These are phyloP conservation scores for Crotalus viridis DNA, from an alignment of 2,113 vertebrate species.

Conservation along the genomic window DNA sequence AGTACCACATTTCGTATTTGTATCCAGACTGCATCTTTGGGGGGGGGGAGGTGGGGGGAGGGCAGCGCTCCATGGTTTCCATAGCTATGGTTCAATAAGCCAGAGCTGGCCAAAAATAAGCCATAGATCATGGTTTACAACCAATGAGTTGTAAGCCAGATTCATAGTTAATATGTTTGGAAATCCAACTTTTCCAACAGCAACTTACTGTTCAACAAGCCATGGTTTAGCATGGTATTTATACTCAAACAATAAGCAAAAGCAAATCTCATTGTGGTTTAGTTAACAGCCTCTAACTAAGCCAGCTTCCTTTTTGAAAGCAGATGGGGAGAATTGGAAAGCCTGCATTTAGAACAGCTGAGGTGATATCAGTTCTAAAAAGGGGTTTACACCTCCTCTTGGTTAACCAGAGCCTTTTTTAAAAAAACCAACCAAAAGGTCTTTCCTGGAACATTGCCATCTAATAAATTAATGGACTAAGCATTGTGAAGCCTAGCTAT, in stretches of 20 bases:
- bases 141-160: not conserved
- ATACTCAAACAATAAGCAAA: not conserved
- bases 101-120: not conserved
- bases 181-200: not conserved
- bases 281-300: not conserved
- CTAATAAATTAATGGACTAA: not conserved
- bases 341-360: not conserved
- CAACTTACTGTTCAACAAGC: not conserved
- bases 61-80: not conserved
- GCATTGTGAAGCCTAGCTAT: not conserved
- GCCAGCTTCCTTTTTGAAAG: not conserved
- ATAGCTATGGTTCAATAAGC: not conserved
- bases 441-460: not conserved
- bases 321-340: not conserved
- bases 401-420: not conserved
- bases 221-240: not conserved
- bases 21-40: not conserved
- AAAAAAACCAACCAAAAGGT: not conserved
- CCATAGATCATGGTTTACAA: not conserved
- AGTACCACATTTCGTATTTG: not conserved
- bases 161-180: not conserved
- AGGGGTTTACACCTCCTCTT: not conserved
- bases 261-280: not conserved
- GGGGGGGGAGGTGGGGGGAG: not conserved
- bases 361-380: not conserved